Percentiles rank a stretch among this genome's conserved stretches.
Evolutionary conservation across 2,113 vertebrate species (phyloP).

Genomic region (Hemicordylus capensis): DNA sequence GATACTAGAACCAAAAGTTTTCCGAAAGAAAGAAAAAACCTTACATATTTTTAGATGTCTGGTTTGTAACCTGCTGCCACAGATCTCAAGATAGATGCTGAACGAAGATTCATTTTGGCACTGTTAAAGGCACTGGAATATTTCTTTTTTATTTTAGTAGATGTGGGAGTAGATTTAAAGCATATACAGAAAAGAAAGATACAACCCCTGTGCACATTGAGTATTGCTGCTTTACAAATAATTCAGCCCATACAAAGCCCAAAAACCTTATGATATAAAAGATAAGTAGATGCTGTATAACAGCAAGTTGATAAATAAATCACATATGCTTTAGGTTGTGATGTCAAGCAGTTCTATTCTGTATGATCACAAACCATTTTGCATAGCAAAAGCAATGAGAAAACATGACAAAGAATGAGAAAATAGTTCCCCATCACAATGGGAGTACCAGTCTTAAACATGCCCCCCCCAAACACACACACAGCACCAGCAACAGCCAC

Average conservation of each 20-base stretch:
- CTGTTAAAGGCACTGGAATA: neutral
- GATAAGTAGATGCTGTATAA: constrained; percentile 18
- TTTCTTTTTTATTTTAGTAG: constrained; percentile 16
- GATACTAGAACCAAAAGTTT: neutral
- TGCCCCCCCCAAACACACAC: too few relatives aligned
- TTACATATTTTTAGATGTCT: constrained; percentile 16
- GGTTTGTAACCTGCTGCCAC: neutral
- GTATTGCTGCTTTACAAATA: neutral
- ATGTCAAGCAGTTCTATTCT: too few relatives aligned
- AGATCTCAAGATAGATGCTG: neutral
- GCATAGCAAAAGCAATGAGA: too few relatives aligned
- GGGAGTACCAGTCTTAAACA: too few relatives aligned
- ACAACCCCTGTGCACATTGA: too few relatives aligned
- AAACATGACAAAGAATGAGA: too few relatives aligned
- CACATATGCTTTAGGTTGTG: neutral
- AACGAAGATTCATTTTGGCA: constrained; percentile 26
- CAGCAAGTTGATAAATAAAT: neutral
- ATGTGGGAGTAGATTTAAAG: neutral
- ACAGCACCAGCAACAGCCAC: too few relatives aligned
- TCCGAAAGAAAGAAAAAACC: neutral
- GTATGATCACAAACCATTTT: too few relatives aligned
- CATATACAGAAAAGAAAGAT: neutral
- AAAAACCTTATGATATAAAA: neutral
- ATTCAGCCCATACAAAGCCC: neutral
- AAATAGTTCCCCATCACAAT: too few relatives aligned